Base-by-base conservation (phyloP, 2,113 vertebrate species). In the Lota lota region DNA sequence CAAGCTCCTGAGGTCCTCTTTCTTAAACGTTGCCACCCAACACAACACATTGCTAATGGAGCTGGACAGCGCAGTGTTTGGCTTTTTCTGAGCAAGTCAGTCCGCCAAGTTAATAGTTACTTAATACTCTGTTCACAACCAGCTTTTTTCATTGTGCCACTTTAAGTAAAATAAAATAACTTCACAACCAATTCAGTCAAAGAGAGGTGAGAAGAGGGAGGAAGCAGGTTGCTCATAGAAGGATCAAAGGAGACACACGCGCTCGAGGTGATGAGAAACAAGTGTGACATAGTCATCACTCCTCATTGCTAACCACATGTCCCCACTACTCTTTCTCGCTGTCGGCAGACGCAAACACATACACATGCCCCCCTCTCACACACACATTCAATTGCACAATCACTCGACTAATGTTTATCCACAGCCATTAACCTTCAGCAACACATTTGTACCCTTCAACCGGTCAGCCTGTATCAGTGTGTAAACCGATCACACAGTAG, bases 1-100 rank as follows among this genome's bases (percentile, higher is more conserved):
- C 78, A 70, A 75, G 83, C 70, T 74, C 75, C 79, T 82, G 84
- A 84, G 82, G 82, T 88, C 81, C 82, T 81, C 73, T 81, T 87
- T 77, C 72, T 78, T 59, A 84, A 80, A 88, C 81, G 85, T 88
- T 88, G 84, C 70, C 69, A 73, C 68, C 66, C 40, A 6, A 47
- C 40, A 47, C 40, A 10, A 10, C 40, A 47, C 40, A 47, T 47
- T 10, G 40, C 40, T 47, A 47, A 47, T 47, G 40, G 40, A 47
- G 40, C 40, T 14, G 12, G 40, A 47, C 8, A 47, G 40, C 8
- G 40, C 40, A 47, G 40, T 47, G 1, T 10, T 47, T 47, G 7
- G 40, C 40, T 47, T 47, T 12, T 7, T 10, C 40, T 47, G 40
- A 47, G 40, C 40, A 11, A 47, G 40, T 10, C 40, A 6, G 40